These are phyloP conservation scores for Anthonomus grandis DNA, from an alignment of 1,140 invertebrate genomes.

Conservation along the genomic window DNA sequence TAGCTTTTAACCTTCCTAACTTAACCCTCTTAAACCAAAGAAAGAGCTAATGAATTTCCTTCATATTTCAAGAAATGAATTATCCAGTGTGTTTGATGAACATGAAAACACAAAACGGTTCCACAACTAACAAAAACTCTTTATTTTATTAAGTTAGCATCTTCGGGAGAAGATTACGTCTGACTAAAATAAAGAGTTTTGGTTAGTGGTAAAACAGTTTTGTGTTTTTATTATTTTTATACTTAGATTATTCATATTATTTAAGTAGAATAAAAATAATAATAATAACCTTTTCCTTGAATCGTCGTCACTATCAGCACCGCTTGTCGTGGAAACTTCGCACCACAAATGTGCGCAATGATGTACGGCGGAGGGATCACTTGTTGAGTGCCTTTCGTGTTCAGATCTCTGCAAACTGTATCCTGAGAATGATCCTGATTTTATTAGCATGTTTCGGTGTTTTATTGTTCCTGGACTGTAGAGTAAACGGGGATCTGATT, in stretches of 20 bases:
- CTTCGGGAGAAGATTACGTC: not conserved
- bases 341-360: slow-evolving; percentile 25
- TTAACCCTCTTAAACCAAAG: no score
- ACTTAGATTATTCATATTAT: no score
- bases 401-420: slow-evolving; percentile 51
- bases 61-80: no score
- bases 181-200: no score
- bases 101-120: no score
- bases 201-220: no score
- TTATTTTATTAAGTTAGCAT: not conserved
- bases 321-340: slow-evolving; percentile 49
- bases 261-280: no score
- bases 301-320: slow-evolving; percentile 43
- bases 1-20: no score
- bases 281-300: slow-evolving; percentile 37
- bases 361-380: slow-evolving; percentile 56
- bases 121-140: no score
- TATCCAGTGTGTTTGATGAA: no score
- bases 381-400: slow-evolving; percentile 57
- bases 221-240: no score
- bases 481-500: slow-evolving; percentile 32
- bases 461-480: slow-evolving; percentile 17
- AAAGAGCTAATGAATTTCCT: no score
- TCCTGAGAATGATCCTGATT: slow-evolving; percentile 66
- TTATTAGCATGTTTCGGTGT: slow-evolving; percentile 51